Evolutionary conservation across 2,113 vertebrate genomes (phyloP), one percentile per base, ranked within the genome.

Genomic region (Emydura subglobosa): DNA sequence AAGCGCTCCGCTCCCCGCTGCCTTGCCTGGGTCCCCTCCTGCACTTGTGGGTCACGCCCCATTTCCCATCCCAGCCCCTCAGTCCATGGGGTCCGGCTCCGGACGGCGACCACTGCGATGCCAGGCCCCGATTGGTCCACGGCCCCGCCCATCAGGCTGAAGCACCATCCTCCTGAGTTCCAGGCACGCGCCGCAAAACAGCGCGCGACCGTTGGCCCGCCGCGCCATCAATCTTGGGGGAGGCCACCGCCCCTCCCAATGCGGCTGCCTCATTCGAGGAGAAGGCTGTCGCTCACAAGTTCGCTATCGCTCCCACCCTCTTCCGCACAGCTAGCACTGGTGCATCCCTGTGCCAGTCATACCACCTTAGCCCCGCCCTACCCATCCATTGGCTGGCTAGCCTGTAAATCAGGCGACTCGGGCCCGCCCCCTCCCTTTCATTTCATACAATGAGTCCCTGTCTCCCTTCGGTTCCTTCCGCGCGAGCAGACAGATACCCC

Each of bases 381-480:
- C 34, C 24, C 16, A n/a, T 39, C 79, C 12, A 92, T 92, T 91
- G 94, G 76, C 34, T 39, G 12, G 9, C 13, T 7, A 8, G 3
- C 3, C 85, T 55, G 88, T 81, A 82, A 61, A 53, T 94, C 82
- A 47, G 6, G 3, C 2, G 5, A 5, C 3, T 17, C 8, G 16
- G 42, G 7, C 72, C 74, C 80, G 42, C 87, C 90, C 78, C 25
- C 27, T 39, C 61, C 65, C 54, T 65, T 79, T 54, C 86, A 74
- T 55, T 53, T 59, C 76, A 55, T 42, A 54, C 91, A 86, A 88
- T 61, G 82, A 55, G 54, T 51, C 83, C 53, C 61, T 86, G 68
- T 92, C 95, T 65, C 86, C 68, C 29, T 86, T 89, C 95, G 94
- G 97, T 95, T 95, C 95, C 95, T 97, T 96, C 86, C 80, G 92